phyloP scores from a whole-genome alignment of 2,888 invertebrate species.

The Rhabditoides inermis region DNA sequence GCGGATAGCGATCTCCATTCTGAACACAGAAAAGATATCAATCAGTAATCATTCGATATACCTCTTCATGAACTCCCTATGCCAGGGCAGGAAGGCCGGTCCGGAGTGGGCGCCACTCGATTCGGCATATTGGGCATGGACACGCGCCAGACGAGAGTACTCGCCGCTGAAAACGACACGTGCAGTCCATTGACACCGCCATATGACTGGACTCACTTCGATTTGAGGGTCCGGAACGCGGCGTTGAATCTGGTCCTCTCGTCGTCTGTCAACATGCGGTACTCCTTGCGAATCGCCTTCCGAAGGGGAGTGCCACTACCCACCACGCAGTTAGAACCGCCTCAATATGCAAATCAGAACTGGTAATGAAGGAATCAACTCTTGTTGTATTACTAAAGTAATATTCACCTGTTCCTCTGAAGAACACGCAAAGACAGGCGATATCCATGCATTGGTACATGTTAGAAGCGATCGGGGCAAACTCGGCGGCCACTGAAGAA shows the following conservation, averaged over 20 bases:
- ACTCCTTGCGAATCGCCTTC: constrained; percentile 50
- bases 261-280: constrained; percentile 46
- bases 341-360: constrained; percentile 12
- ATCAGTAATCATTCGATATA: neutral
- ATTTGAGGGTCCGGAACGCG: constrained; percentile 19
- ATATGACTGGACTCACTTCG: too few species aligned
- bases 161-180: too few species aligned
- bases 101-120: constrained; percentile 8
- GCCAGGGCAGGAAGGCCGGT: constrained; percentile 6
- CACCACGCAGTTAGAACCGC: constrained; percentile 21
- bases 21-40: constrained; percentile 10
- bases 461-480: constrained; percentile 23
- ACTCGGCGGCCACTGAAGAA: constrained; percentile 29
- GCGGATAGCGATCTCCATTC: constrained; percentile 36
- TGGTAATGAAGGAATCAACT: too few species aligned
- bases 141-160: too few species aligned
- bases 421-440: constrained; percentile 24
- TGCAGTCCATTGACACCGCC: too few species aligned
- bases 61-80: constrained; percentile 9
- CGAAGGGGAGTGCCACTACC: constrained; percentile 44
- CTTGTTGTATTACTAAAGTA: neutral
- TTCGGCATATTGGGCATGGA: too few species aligned
- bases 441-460: constrained; percentile 29
- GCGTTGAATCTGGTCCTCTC: constrained; percentile 32
- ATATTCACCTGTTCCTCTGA: constrained; percentile 12